These are phyloP conservation scores for Takifugu flavidus DNA, from an alignment of 2,113 vertebrate genomes.

Conservation along the genomic window DNA sequence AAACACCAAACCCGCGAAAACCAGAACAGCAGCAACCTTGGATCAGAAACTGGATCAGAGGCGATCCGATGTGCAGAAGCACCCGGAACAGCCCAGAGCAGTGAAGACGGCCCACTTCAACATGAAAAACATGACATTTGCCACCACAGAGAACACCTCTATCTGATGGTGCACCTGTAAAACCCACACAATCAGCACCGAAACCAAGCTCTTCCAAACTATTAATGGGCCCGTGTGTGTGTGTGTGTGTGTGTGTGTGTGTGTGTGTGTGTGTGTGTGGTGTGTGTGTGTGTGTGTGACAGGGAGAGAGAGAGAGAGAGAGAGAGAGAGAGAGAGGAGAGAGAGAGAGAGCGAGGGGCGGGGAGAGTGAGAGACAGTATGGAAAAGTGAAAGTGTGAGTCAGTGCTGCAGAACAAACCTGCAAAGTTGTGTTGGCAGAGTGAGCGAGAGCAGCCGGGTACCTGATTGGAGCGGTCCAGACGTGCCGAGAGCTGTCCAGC, in stretches of 20 bases:
- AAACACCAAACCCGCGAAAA: conserved; percentile 44
- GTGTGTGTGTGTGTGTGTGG: too few species aligned
- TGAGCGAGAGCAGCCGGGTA: conserved; percentile 55
- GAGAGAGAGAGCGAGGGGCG: conserved; percentile 13
- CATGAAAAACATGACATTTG: conserved; percentile 75
- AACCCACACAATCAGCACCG: conserved; percentile 66
- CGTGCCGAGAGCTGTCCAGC: conserved; percentile 47
- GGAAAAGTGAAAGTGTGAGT: conserved; percentile 52
- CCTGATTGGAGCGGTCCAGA: conserved; percentile 63
- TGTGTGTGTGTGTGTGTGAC: background rate
- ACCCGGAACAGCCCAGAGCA: conserved; percentile 71
- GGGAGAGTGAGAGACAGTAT: conserved; percentile 18
- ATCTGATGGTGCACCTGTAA: conserved; percentile 66
- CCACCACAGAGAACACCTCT: conserved; percentile 72
- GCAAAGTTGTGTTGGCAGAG: conserved; percentile 52
- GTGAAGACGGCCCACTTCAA: conserved; percentile 74
- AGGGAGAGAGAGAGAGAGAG: conserved; percentile 13
- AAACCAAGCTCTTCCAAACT: conserved; percentile 12
- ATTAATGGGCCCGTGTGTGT: too few species aligned
- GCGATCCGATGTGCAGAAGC: conserved; percentile 69
- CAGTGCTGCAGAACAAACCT: conserved; percentile 63
- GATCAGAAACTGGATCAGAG: conserved; percentile 74
- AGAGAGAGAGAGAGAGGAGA: conserved; percentile 10
- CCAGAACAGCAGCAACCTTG: conserved; percentile 71
- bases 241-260: too few species aligned